A percentile compares a stretch with the other conserved stretches of the same genome.
Conservation (phyloP, 2,888 invertebrate species). For the Perdita meconis region DNA sequence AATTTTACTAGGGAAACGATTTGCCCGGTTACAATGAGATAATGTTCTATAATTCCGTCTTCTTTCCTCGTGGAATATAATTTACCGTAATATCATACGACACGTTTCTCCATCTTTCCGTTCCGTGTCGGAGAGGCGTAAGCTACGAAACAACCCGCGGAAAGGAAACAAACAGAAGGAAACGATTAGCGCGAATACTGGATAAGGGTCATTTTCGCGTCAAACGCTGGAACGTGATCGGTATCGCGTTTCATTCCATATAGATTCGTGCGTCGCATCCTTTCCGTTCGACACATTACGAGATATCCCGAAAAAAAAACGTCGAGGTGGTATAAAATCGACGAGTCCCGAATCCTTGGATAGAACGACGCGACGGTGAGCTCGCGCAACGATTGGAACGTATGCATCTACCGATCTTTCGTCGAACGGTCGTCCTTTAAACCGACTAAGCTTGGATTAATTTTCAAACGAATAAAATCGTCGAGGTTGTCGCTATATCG, state of each 20-base stretch:
- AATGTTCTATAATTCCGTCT: slow-evolving; percentile 49
- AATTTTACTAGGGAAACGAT: slow-evolving; percentile 50
- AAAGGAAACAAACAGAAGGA: slow-evolving; percentile 32
- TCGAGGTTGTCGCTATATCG: slow-evolving; percentile 48
- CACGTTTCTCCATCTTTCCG: slow-evolving; percentile 12
- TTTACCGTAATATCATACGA: slow-evolving; percentile 49
- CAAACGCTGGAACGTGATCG: slow-evolving; percentile 49
- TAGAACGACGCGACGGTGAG: slow-evolving; percentile 25
- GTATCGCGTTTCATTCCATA: slow-evolving; percentile 60
- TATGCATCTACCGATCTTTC: no score
- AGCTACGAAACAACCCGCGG: slow-evolving; percentile 5
- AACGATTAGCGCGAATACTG: slow-evolving; percentile 29
- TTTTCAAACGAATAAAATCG: slow-evolving; percentile 54
- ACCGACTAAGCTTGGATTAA: no score
- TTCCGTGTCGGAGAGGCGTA: background rate
- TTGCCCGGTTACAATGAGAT: slow-evolving; percentile 54
- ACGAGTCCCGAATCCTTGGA: slow-evolving; percentile 59
- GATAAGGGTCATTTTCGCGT: slow-evolving; percentile 58
- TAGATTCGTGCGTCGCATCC: slow-evolving; percentile 58
- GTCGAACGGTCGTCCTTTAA: no score
- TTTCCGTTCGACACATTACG: slow-evolving; percentile 35
- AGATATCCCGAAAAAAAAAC: slow-evolving; percentile 42
- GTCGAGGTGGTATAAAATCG: slow-evolving; percentile 49
- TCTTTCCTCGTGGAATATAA: slow-evolving; percentile 49
- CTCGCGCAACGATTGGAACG: no score